phyloP scores from a whole-genome alignment of 2,888 invertebrate species.

The Epistrophe grossulariae region DNA sequence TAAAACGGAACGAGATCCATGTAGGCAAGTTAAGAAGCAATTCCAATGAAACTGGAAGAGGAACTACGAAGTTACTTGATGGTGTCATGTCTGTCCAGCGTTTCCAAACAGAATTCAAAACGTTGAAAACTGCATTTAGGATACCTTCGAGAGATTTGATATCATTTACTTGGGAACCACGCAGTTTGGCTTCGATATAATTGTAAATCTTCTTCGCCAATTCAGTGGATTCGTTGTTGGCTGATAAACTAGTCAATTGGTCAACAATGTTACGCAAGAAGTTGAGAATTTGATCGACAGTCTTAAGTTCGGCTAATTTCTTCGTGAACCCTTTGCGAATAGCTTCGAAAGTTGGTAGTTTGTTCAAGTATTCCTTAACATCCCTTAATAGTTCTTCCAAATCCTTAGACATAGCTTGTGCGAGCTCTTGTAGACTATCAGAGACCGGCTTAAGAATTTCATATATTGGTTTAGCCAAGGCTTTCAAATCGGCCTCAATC shows the following conservation, averaged over 20 bases:
- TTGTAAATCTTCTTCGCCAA: constrained; percentile 86
- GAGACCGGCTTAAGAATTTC: constrained; percentile 82
- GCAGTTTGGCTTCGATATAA: constrained; percentile 88
- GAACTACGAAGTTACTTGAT: constrained; percentile 65
- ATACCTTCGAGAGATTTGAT: constrained; percentile 87
- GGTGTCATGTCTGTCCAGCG: constrained; percentile 73
- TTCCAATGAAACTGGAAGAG: constrained; percentile 83
- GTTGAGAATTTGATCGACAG: constrained; percentile 86
- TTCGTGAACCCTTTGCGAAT: constrained; percentile 77
- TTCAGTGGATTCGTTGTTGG: constrained; percentile 87
- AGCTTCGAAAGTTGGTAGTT: constrained; percentile 84
- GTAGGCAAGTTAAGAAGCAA: constrained; percentile 85
- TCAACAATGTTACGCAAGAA: constrained; percentile 85
- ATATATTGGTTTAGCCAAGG: constrained; percentile 82
- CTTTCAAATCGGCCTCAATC: constrained; percentile 80
- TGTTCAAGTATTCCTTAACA: constrained; percentile 85
- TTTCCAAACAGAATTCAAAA: constrained; percentile 84
- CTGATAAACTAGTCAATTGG: constrained; percentile 86
- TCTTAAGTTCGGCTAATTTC: constrained; percentile 83
- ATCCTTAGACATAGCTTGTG: constrained; percentile 81
- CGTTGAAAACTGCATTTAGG: constrained; percentile 85
- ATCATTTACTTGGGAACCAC: constrained; percentile 86
- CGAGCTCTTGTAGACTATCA: constrained; percentile 83
- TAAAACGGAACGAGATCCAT: constrained; percentile 86
- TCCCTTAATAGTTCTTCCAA: constrained; percentile 78